Evolutionary conservation across 2,113 vertebrate species (phyloP), one percentile per base, ranked within the genome.

Genomic region (Pedionomus torquatus): DNA sequence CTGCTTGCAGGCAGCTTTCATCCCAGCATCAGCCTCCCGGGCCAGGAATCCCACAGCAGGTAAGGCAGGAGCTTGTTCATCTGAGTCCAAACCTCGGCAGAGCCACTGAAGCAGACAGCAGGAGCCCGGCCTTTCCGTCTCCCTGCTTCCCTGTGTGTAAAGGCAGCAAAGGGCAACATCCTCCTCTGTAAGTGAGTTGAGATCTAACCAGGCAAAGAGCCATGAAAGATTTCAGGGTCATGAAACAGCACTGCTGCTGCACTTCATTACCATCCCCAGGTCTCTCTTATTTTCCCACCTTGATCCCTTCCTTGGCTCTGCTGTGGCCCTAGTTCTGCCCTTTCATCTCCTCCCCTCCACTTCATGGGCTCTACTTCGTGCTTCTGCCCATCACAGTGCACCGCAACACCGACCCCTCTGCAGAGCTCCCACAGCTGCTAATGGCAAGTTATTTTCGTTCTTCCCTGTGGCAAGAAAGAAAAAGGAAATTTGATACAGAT

Each of bases 91-190:
- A 37, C 17, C 49, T 77, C 1, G 3, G 33, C 55, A 69, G 46
- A 68, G 46, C 46, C 54, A 58, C 17, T 31, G 35, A 18, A 7
- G 35, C 26, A 37, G 20, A 33, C 33, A 35, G 76, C 17, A 26
- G 51, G 55, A 0, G 0, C 41, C 35, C 26, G 72, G 44, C 58
- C 35, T 8, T 28, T 25, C 74, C 2, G 0, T 31, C 30, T 25
- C 44, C 66, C 77, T 0, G 0, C 14, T 48, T 70, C 37, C 63
- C 49, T 10, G 6, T 2, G 7, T 0, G 0, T 25, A 39, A 39
- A 43, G 43, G 24, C 20, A 75, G 30, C 33, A 19, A 33, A 35
- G 44, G 35, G 31, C 52, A 46, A 11, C 54, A 11, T 28, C 14
- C 52, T 68, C 31, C 58, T 64, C 49, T 41, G 10, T 5, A 20